phyloP scores from a whole-genome alignment of 2,113 vertebrate species.

The Hiodon tergisus region DNA sequence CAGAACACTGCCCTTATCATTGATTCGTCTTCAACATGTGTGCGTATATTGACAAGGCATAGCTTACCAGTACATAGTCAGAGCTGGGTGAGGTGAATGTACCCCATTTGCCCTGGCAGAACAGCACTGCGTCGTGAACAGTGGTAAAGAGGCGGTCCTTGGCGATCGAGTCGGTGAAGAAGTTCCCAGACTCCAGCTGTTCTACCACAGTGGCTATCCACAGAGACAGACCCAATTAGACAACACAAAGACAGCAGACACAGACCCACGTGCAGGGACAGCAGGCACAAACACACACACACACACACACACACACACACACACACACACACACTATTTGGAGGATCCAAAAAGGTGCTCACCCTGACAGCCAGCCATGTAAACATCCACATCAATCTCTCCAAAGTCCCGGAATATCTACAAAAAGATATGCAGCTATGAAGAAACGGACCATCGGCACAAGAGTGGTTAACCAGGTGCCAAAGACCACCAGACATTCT shows the following conservation, averaged over 20 bases:
- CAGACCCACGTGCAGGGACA: background rate
- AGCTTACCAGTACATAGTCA: constrained; percentile 38
- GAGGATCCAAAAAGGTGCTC: constrained; percentile 15
- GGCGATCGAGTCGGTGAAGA: constrained; percentile 73
- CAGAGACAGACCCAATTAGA: background rate
- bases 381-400: constrained; percentile 72
- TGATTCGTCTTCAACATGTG: background rate
- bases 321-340: rapidly evolving
- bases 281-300: background rate
- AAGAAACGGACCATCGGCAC: background rate
- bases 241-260: background rate
- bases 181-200: constrained; percentile 74
- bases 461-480: background rate
- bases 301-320: background rate
- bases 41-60: too few species aligned
- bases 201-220: constrained; percentile 63
- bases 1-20: background rate
- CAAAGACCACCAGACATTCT: background rate
- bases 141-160: constrained; percentile 75
- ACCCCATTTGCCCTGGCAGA: constrained; percentile 38
- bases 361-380: constrained; percentile 66
- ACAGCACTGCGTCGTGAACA: constrained; percentile 71
- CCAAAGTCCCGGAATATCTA: constrained; percentile 82
- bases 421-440: constrained; percentile 8
- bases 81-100: background rate